phyloP scores from a whole-genome alignment of 2,888 invertebrate species.

The Catocala nupta region DNA sequence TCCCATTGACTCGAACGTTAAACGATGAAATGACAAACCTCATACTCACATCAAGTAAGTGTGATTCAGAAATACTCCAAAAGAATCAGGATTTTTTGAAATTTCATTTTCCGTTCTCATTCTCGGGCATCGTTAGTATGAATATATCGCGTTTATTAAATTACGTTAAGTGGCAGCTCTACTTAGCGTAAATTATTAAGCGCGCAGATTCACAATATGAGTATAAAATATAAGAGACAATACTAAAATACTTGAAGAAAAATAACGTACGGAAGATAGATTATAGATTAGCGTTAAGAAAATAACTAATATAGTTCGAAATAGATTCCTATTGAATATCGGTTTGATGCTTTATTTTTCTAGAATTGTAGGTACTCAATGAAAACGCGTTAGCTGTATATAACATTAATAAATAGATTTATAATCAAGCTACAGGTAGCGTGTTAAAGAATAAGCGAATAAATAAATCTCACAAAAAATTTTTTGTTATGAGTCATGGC shows the following conservation, averaged over 20 bases:
- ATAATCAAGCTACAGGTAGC: too few relatives aligned
- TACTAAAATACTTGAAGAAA: background rate
- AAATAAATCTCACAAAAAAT: too few relatives aligned
- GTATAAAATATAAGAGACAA: background rate
- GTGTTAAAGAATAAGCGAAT: too few relatives aligned
- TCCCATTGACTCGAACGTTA: too few relatives aligned
- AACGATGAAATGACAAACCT: background rate
- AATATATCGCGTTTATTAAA: slow-evolving; percentile 23
- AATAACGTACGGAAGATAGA: background rate
- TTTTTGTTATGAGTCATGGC: too few relatives aligned
- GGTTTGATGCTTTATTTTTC: too few relatives aligned
- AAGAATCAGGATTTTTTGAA: background rate
- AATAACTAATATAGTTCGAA: too few relatives aligned
- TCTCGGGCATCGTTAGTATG: slow-evolving; percentile 5
- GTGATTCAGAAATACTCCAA: background rate
- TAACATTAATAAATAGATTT: too few relatives aligned
- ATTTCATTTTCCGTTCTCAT: slow-evolving; percentile 20
- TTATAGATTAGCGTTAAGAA: too few relatives aligned
- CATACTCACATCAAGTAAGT: background rate
- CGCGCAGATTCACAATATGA: slow-evolving; percentile 12
- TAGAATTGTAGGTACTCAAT: too few relatives aligned
- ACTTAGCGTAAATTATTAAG: slow-evolving; percentile 23
- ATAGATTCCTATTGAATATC: too few relatives aligned
- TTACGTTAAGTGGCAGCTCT: slow-evolving; percentile 22
- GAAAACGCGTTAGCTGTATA: too few relatives aligned